Evolutionary conservation across 2,797 vertebrate species (phyloP), one percentile per base, ranked within the genome.

Genomic region (Benthosema pterotum): DNA sequence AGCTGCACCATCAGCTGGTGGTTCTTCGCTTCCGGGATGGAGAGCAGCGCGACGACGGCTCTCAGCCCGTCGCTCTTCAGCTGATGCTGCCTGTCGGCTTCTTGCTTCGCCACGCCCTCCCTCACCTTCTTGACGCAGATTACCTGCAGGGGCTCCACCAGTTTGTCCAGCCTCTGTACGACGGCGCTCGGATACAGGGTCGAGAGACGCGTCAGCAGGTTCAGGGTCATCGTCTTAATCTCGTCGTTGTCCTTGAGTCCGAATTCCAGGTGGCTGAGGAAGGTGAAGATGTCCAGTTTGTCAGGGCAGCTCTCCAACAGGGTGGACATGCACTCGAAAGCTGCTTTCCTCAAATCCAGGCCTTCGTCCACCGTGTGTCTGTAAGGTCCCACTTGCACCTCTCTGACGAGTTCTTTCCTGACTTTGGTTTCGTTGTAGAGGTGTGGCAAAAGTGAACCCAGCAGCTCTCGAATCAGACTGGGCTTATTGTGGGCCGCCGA

Each of bases 61-160:
- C 96, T 94, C 97, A 99, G 99, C 45, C 97, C 97, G 16, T 96
- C 98, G 9, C 97, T 91, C 85, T 99, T 99, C 81, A 99, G 88
- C 93, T 99, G 97, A 53, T 99, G 97, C 90, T 98, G 97, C 83
- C 99, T 99, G 91, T 99, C 97, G 71, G 99, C 99, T 84, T 99
- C 97, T 82, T 99, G 97, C 85, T 99, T 99, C 82, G 98, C 97
- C 0, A 96, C 98, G 87, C 98, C 98, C 0, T 96, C 97, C 87
- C 99, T 99, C 71, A 99, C 97, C 95, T 99, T 99, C 71, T 96
- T 99, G 77, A 97, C 98, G 91, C 96, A 98, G 0, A 97, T 99
- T 69, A 97, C 97, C 67, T 96, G 93, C 52, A 99, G 91, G 0
- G 97, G 97, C 69, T 99, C 97, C 48, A 99, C 97, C 42, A 99